Conservation (phyloP, 2,113 vertebrate species). For the Danio rerio region GRCz12tu NC_133187.1:41988501-41989000, state of each 20-base stretch:
- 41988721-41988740: conserved; percentile 6
- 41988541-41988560: not conserved
- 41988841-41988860: not conserved
- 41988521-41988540: not conserved
- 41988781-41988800: not conserved
- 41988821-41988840: not conserved
- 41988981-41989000: no score
- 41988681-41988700: no score
- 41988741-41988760: not conserved
- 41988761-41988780: not conserved
- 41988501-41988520: not conserved
- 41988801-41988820: not conserved
- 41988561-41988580: not conserved
- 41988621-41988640: not conserved
- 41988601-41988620: not conserved
- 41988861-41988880: not conserved
- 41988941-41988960: no score
- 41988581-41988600: not conserved
- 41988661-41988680: not conserved
- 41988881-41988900: not conserved
- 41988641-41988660: not conserved
- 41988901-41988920: no score
- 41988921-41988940: no score
- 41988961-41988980: no score
- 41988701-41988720: not conserved